Evolutionary conservation across 2,113 vertebrate species (phyloP).

Genomic region (Thamnophis sirtalis): DNA sequence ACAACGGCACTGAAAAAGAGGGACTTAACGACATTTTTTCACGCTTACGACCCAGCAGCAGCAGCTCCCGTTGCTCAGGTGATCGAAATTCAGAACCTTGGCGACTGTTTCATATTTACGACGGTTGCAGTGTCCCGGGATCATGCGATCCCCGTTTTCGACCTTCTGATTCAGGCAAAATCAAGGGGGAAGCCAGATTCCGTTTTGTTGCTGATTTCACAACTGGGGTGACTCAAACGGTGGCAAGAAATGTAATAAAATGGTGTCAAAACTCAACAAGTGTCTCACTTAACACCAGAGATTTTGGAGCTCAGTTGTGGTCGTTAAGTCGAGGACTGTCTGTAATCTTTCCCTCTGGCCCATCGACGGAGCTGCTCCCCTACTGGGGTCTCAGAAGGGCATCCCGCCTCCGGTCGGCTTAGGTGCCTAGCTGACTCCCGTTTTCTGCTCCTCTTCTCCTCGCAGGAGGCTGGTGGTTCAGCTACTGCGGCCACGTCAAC

Average conservation of each 20-base stretch:
- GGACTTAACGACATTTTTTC: too few relatives aligned
- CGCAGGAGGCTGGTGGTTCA: conserved; percentile 97
- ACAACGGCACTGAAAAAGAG: too few relatives aligned
- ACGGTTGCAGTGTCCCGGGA: too few relatives aligned
- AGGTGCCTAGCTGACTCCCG: not conserved
- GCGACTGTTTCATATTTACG: not conserved
- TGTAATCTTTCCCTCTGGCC: not conserved
- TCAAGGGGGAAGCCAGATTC: not conserved
- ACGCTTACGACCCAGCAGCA: too few relatives aligned
- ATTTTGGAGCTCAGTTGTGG: not conserved
- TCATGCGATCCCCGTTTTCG: not conserved
- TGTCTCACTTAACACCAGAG: not conserved
- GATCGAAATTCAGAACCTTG: not conserved
- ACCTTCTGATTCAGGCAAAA: not conserved
- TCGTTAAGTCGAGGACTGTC: too few relatives aligned
- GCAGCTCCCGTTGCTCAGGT: not conserved
- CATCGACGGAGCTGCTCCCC: not conserved
- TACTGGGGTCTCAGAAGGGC: not conserved
- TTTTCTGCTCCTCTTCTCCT: accelerated
- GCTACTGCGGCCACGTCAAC: conserved; percentile 85
- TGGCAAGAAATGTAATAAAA: not conserved
- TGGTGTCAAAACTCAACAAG: not conserved
- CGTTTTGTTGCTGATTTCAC: not conserved
- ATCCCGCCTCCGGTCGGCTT: not conserved
- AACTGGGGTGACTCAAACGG: not conserved